phyloP scores from a whole-genome alignment of 2,888 invertebrate genomes.

The Scaeva pyrastri region DNA sequence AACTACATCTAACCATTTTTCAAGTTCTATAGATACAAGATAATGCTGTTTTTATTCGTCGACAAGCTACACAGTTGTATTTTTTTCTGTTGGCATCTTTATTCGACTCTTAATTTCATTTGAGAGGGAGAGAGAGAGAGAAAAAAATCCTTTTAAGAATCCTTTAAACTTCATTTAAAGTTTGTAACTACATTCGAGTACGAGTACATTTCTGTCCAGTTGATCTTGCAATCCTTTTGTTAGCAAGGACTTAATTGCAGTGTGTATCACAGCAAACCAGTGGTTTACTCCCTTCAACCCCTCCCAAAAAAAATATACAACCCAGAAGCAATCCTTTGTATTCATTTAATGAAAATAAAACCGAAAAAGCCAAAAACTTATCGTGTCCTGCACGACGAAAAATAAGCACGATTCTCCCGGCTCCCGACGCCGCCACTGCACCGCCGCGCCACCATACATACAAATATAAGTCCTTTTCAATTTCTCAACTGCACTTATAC shows the following conservation, averaged over 20 bases:
- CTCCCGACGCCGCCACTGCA: too few species aligned
- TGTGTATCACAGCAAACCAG: conserved; percentile 32
- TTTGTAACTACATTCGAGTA: conserved; percentile 16
- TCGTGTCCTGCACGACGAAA: conserved; percentile 8
- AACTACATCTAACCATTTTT: not conserved
- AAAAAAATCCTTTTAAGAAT: conserved; percentile 1
- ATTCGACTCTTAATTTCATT: conserved; percentile 49
- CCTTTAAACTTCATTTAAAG: conserved; percentile 1
- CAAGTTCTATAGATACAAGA: not conserved
- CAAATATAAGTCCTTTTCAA: conserved; percentile 58
- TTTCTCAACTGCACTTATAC: conserved; percentile 47
- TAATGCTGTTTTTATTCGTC: not conserved
- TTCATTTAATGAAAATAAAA: conserved; percentile 49
- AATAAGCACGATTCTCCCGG: not conserved
- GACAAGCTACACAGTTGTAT: not conserved
- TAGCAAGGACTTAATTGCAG: conserved; percentile 53
- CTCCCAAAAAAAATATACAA: conserved; percentile 5
- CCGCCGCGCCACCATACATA: too few species aligned
- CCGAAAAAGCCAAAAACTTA: conserved; percentile 22
- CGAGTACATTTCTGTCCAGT: conserved; percentile 42
- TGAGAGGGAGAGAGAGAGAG: not conserved
- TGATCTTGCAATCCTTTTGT: conserved; percentile 55
- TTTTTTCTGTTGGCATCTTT: conserved; percentile 25
- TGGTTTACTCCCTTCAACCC: not conserved
- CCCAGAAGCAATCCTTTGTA: conserved; percentile 48